Evolutionary conservation across 2,888 invertebrate genomes (phyloP).

Genomic region (Acanthopleura granulata): DNA sequence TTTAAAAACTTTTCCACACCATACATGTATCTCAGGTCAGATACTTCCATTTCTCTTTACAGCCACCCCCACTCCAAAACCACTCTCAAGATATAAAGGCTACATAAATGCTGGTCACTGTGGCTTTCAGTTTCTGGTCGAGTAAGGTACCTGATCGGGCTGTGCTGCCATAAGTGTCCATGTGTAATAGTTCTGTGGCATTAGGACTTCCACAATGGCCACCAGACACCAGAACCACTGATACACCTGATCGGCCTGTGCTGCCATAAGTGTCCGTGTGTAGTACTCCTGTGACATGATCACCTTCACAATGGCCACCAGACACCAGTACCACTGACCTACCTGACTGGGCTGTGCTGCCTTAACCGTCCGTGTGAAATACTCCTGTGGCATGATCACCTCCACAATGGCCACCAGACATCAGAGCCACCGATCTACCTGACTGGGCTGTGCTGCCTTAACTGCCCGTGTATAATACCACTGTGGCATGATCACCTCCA

Average conservation of each 20-base stretch:
- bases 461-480: constrained; percentile 39
- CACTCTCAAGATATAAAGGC: no score
- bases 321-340: constrained; percentile 70
- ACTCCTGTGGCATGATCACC: constrained; percentile 72
- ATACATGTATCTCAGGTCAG: no score
- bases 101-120: no score
- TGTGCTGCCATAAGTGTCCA: constrained; percentile 66
- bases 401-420: constrained; percentile 73
- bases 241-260: constrained; percentile 73
- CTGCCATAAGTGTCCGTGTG: constrained; percentile 71
- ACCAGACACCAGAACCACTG: no score
- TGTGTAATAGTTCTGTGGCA: constrained; percentile 73
- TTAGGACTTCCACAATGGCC: constrained; percentile 28
- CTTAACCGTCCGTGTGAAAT: constrained; percentile 72
- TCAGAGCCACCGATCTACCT: constrained; percentile 71
- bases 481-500: constrained; percentile 72
- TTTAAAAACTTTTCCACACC: no score
- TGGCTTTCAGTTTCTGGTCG: no score
- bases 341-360: constrained; percentile 75
- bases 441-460: constrained; percentile 71
- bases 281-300: constrained; percentile 74
- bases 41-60: no score
- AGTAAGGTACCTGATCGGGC: no score
- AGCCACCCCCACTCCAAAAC: no score
- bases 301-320: constrained; percentile 73